phyloP scores from a whole-genome alignment of 2,797 vertebrate genomes.

The Diglossa cyanea region DNA sequence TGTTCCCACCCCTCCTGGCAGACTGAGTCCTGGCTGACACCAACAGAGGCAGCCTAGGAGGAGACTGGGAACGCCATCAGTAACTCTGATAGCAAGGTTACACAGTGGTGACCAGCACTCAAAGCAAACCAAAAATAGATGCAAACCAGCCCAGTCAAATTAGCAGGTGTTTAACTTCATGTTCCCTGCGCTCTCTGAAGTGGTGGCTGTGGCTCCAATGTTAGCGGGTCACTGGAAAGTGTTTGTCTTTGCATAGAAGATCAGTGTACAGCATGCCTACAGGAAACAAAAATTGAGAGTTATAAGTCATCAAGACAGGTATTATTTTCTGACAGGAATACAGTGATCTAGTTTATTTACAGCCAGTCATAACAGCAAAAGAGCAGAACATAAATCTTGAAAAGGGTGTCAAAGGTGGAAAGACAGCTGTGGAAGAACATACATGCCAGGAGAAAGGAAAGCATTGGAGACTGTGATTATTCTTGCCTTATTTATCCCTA shows the following conservation, averaged over 20 bases:
- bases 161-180: neutral
- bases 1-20: neutral
- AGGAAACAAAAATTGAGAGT: neutral
- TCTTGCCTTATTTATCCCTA: neutral
- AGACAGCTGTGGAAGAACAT: neutral
- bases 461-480: neutral
- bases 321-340: neutral
- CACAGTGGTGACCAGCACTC: neutral
- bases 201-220: neutral
- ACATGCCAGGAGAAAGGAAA: neutral
- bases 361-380: neutral
- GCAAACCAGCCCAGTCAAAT: neutral
- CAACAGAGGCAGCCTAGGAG: neutral
- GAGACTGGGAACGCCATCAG: neutral
- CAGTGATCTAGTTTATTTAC: slow-evolving; percentile 15
- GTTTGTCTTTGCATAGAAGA: neutral
- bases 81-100: neutral
- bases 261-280: neutral
- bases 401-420: neutral
- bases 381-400: neutral
- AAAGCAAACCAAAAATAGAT: neutral
- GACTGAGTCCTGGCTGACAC: neutral
- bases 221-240: neutral
- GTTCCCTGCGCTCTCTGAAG: neutral
- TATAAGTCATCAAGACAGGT: slow-evolving; percentile 1